A percentile compares a stretch with the other conserved stretches of the same genome.
Evolutionary conservation across 2,888 invertebrate species (phyloP).

Genomic region (Archaeoteleia sp.): DNA sequence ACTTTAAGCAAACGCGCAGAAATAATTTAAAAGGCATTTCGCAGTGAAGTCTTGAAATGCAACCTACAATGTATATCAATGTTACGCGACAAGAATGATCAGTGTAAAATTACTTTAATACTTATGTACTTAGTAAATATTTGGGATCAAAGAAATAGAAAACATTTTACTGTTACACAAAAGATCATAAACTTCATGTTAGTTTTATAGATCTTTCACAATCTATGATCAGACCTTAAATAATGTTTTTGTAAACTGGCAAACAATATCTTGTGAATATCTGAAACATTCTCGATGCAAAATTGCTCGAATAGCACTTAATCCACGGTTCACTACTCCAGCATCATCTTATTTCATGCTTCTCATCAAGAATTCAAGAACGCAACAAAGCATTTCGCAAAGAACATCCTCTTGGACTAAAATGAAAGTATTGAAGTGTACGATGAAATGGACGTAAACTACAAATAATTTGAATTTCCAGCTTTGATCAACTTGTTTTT

Average conservation of each 20-base stretch:
- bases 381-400: slow-evolving; percentile 14
- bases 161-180: no score
- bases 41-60: slow-evolving; percentile 19
- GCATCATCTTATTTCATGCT: slow-evolving; percentile 22
- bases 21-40: slow-evolving; percentile 51
- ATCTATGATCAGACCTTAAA: no score
- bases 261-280: slow-evolving; percentile 2
- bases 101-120: slow-evolving; percentile 22
- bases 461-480: slow-evolving; percentile 5
- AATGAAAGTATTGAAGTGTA: slow-evolving; percentile 26
- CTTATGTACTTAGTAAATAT: no score
- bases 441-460: slow-evolving; percentile 19
- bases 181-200: no score
- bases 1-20: slow-evolving; percentile 39
- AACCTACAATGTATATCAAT: slow-evolving; percentile 9
- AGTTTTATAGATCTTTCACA: no score
- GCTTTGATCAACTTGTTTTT: no score
- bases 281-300: slow-evolving; percentile 27
- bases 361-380: slow-evolving; percentile 23
- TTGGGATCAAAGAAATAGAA: no score
- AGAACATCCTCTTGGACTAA: slow-evolving; percentile 13
- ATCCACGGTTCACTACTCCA: slow-evolving; percentile 30
- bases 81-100: slow-evolving; percentile 25
- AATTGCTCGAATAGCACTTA: slow-evolving; percentile 33
- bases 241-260: no score